Evolutionary conservation across 2,888 invertebrate species (phyloP).

Genomic region (Drosophila siamana): DNA sequence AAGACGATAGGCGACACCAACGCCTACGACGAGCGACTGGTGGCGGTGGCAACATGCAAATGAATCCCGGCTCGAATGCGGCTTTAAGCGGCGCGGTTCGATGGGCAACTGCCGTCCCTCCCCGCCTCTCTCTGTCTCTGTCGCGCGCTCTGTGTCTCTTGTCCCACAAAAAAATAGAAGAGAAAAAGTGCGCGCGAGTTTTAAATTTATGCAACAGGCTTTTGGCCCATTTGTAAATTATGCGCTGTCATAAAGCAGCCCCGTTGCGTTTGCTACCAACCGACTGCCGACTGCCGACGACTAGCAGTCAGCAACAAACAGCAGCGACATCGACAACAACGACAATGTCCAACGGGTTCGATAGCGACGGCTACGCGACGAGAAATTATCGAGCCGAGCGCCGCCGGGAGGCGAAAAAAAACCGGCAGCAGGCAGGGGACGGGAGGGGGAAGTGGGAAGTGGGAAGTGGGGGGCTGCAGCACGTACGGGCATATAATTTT

Average conservation of each 20-base stretch:
- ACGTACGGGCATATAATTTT: conserved; percentile 81
- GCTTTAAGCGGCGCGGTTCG: conserved; percentile 53
- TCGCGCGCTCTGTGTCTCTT: no score
- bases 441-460: not conserved
- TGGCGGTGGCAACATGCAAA: conserved; percentile 59
- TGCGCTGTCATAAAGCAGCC: conserved; percentile 78
- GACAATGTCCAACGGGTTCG: conserved; percentile 49
- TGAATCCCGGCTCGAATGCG: conserved; percentile 50
- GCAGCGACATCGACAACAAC: conserved; percentile 4
- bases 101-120: not conserved
- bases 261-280: conserved; percentile 34
- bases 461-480: conserved; percentile 46
- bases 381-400: conserved; percentile 66
- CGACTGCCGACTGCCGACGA: conserved; percentile 15
- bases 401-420: conserved; percentile 7
- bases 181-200: conserved; percentile 34
- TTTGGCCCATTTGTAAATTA: conserved; percentile 80
- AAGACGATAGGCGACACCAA: conserved; percentile 48
- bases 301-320: conserved; percentile 7
- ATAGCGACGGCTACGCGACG: conserved; percentile 50
- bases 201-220: conserved; percentile 78
- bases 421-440: not conserved
- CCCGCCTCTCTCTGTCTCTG: not conserved
- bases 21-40: conserved; percentile 39
- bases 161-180: not conserved